These are phyloP conservation scores for Eubasilissa regina DNA, from an alignment of 1,140 invertebrate species.

Conservation along the genomic window DNA sequence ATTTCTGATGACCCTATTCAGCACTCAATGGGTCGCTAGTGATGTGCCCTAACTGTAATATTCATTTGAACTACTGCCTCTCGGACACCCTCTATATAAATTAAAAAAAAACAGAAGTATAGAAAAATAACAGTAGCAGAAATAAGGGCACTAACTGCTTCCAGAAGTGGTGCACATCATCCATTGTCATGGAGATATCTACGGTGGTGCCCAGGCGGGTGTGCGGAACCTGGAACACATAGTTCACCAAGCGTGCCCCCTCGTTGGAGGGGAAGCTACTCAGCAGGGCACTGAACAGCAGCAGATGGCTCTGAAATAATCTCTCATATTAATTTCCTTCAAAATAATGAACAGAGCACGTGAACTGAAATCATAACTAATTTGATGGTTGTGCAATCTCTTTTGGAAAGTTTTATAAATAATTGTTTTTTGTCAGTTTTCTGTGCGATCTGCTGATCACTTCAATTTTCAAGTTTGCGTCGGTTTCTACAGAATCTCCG, in stretches of 20 bases:
- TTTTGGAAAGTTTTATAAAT: too few relatives aligned
- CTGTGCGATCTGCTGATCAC: not conserved
- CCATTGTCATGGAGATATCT: conserved; percentile 47
- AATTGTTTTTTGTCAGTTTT: too few relatives aligned
- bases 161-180: conserved; percentile 53
- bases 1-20: too few relatives aligned
- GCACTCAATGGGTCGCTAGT: too few relatives aligned
- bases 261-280: conserved; percentile 46
- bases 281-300: conserved; percentile 53
- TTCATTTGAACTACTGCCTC: not conserved
- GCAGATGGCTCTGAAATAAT: conserved; percentile 49
- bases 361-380: conserved; percentile 26
- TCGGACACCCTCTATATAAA: not conserved
- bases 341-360: not conserved
- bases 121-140: not conserved
- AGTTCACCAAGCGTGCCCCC: conserved; percentile 42
- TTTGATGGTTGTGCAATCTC: too few relatives aligned
- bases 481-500: too few relatives aligned
- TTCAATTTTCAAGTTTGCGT: too few relatives aligned
- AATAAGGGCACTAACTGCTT: conserved; percentile 38
- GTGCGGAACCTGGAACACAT: conserved; percentile 46
- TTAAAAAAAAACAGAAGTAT: too few relatives aligned
- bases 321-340: not conserved
- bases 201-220: conserved; percentile 42
- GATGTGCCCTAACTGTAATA: not conserved